Percentiles rank a stretch among this genome's conserved stretches.
Conservation (phyloP, 2,888 invertebrate genomes). For the Rhimphoctona megacephalus region DNA sequence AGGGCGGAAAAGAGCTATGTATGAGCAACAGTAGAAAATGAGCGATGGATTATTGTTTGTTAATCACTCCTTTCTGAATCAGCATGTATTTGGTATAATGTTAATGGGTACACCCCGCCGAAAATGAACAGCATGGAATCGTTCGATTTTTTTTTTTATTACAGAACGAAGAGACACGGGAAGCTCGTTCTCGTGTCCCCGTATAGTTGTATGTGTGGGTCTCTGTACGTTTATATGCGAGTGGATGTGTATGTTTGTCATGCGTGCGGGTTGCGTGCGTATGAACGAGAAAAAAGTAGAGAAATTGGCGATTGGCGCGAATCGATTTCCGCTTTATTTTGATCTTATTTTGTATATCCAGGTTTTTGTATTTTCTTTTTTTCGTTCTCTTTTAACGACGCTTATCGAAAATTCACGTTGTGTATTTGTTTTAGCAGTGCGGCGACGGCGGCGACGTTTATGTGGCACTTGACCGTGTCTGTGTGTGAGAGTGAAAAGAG, state of each 20-base stretch:
- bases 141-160: not conserved
- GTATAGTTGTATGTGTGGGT: not conserved
- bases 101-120: not conserved
- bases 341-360: not conserved
- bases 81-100: not conserved
- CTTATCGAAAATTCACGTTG: not conserved
- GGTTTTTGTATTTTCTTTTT: not conserved
- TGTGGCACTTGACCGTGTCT: slow-evolving; percentile 40
- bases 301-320: slow-evolving; percentile 1
- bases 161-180: not conserved
- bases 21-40: not conserved
- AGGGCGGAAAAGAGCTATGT: not conserved
- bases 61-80: not conserved
- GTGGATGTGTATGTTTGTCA: not conserved
- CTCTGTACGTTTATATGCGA: not conserved
- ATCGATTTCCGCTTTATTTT: not conserved
- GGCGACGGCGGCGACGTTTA: not conserved
- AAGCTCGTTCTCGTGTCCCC: not conserved
- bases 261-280: not conserved
- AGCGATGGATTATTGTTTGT: not conserved
- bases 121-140: not conserved
- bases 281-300: not conserved
- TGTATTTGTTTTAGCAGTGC: slow-evolving; percentile 4
- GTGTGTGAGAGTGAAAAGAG: slow-evolving; percentile 30
- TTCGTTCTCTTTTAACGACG: not conserved